A percentile compares a stretch with the other conserved stretches of the same genome.
These are phyloP conservation scores for Dromius quadrimaculatus DNA, from an alignment of 2,888 invertebrate species.

Conservation along the genomic window DNA sequence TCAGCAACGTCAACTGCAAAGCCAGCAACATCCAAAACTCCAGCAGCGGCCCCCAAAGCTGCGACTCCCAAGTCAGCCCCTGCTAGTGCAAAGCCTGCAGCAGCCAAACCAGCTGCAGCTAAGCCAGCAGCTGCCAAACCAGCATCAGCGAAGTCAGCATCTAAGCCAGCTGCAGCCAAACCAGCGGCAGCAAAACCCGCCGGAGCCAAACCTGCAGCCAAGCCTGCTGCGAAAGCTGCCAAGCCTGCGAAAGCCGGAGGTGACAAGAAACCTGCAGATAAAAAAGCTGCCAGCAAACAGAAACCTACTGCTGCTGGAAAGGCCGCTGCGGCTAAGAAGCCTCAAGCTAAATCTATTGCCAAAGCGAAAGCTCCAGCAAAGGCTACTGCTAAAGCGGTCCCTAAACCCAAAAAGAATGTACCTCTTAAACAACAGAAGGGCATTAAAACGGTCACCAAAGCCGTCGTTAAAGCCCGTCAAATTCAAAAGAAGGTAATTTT, in stretches of 20 bases:
- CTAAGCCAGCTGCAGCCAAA: conserved; percentile 66
- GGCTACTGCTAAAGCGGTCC: conserved; percentile 64
- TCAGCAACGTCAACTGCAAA: conserved; percentile 65
- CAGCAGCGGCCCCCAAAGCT: conserved; percentile 65
- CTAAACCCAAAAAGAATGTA: conserved; percentile 70
- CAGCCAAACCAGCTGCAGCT: conserved; percentile 63
- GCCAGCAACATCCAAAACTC: conserved; percentile 64
- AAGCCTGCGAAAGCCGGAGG: conserved; percentile 56
- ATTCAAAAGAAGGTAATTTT: conserved; percentile 83
- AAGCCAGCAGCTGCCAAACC: conserved; percentile 64
- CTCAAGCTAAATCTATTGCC: conserved; percentile 67
- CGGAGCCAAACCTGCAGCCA: conserved; percentile 61
- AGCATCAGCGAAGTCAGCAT: conserved; percentile 62
- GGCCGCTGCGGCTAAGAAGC: conserved; percentile 55
- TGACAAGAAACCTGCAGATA: conserved; percentile 64
- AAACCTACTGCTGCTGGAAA: conserved; percentile 57
- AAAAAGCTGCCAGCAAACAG: conserved; percentile 63
- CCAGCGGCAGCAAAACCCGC: conserved; percentile 60
- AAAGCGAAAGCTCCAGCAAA: conserved; percentile 66
- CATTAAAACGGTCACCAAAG: conserved; percentile 68
- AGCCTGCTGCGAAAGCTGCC: conserved; percentile 69
- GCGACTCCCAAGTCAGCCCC: conserved; percentile 64
- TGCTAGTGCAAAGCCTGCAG: conserved; percentile 61
- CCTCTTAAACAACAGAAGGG: conserved; percentile 70
- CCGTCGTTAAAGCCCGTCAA: conserved; percentile 84